Evolutionary conservation across 2,888 invertebrate genomes (phyloP).

Genomic region (Caenorhabditis sinica): DNA sequence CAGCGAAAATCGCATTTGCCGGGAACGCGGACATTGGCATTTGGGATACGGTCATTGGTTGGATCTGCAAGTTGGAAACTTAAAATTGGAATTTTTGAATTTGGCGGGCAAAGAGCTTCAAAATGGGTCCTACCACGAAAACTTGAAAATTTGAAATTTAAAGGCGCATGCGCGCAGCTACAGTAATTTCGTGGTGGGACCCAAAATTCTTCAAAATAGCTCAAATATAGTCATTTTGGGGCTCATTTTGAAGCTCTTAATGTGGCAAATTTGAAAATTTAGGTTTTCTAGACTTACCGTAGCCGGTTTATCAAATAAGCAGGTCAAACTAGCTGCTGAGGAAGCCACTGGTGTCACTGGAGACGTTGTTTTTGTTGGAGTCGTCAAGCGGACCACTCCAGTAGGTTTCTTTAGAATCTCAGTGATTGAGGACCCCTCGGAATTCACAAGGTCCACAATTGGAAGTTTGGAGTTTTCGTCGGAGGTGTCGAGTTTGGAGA

Average conservation of each 20-base stretch:
- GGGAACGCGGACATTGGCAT: conserved; percentile 74
- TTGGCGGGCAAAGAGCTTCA: not conserved
- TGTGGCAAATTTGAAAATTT: too few relatives aligned
- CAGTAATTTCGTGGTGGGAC: too few relatives aligned
- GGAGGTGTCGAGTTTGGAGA: conserved; percentile 38
- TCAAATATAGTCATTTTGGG: too few relatives aligned
- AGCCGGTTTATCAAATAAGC: conserved; percentile 58
- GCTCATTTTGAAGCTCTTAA: too few relatives aligned
- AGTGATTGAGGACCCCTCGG: conserved; percentile 43
- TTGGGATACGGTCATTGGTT: conserved; percentile 68
- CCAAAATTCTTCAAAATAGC: not conserved
- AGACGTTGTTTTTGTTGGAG: conserved; percentile 28
- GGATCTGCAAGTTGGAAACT: conserved; percentile 45
- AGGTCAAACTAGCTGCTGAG: conserved; percentile 26
- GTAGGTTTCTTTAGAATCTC: conserved; percentile 55
- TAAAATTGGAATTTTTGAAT: too few relatives aligned
- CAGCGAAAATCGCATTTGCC: conserved; percentile 75
- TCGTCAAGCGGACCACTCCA: conserved; percentile 53
- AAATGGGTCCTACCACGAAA: too few relatives aligned
- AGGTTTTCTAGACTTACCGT: conserved; percentile 34
- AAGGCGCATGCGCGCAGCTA: too few relatives aligned
- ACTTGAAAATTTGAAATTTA: too few relatives aligned
- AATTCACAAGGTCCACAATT: conserved; percentile 50
- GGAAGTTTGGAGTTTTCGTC: conserved; percentile 1
- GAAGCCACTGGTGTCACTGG: conserved; percentile 22